Percentiles rank a stretch among this genome's conserved stretches.
Conservation (phyloP, 2,113 vertebrate genomes). For the Sakesphorus luctuosus region DNA sequence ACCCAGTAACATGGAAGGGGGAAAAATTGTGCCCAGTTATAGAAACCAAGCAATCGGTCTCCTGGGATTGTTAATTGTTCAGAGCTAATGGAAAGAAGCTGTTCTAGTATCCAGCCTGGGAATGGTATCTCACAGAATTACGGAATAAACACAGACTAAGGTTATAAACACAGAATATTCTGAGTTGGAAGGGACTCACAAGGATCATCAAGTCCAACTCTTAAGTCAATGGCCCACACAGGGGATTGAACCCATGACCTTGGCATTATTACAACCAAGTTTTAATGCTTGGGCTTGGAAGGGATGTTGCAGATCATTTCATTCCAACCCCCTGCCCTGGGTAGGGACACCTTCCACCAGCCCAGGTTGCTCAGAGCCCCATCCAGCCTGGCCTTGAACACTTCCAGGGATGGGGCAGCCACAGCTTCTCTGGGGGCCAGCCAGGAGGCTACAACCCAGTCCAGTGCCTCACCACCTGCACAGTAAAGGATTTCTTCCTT, state of each 20-base stretch:
- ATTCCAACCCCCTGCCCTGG: neutral
- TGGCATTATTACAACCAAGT: too few relatives aligned
- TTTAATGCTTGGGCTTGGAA: neutral
- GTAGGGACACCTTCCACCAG: neutral
- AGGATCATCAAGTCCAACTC: too few relatives aligned
- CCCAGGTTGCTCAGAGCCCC: neutral
- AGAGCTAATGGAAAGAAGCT: neutral
- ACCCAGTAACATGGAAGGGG: neutral
- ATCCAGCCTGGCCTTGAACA: neutral
- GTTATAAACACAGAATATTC: too few relatives aligned
- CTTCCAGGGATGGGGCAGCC: neutral
- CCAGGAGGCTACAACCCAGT: neutral
- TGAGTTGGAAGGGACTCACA: too few relatives aligned
- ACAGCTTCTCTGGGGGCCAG: neutral
- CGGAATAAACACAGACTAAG: too few relatives aligned
- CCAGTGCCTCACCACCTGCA: neutral
- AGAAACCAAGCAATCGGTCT: neutral
- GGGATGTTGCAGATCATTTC: neutral
- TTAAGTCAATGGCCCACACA: too few relatives aligned
- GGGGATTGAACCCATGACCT: too few relatives aligned
- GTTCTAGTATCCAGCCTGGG: neutral
- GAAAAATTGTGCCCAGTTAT: neutral
- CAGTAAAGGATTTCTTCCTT: neutral
- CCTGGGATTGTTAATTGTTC: neutral
- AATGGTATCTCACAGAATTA: rapidly evolving